Conservation (phyloP, 2,888 invertebrate genomes). For the Adelphocoris suturalis region DNA sequence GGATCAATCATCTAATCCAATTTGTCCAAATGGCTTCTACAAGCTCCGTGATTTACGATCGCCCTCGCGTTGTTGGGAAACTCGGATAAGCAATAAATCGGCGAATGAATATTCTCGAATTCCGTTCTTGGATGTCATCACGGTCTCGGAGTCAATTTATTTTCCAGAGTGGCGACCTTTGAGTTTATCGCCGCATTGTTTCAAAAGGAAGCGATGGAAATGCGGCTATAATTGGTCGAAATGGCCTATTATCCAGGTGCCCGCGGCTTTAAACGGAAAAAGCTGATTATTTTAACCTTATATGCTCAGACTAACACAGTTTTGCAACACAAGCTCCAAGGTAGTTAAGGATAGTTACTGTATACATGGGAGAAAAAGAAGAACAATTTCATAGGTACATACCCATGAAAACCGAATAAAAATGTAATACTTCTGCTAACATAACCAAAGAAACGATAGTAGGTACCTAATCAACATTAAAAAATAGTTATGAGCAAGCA, state of each 20-base stretch:
- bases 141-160: neutral
- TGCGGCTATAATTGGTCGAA: neutral
- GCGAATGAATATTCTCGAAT: conserved; percentile 19
- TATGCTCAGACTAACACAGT: neutral
- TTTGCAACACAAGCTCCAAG: no score
- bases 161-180: conserved; percentile 1
- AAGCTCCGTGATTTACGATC: conserved; percentile 19
- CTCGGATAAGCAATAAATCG: neutral
- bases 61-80: neutral
- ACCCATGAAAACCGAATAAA: no score
- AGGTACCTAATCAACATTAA: no score
- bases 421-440: no score
- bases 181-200: conserved; percentile 8
- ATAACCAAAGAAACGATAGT: no score
- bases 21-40: neutral
- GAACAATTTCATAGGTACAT: no score
- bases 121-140: conserved; percentile 14
- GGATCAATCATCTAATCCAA: conserved; percentile 31
- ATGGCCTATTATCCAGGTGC: neutral
- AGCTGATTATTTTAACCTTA: neutral
- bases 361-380: no score
- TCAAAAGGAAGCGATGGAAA: neutral
- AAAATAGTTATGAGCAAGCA: no score
- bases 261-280: neutral
- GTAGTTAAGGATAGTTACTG: no score